phyloP scores from a whole-genome alignment of 2,113 vertebrate species.

The Callionymus lyra region DNA sequence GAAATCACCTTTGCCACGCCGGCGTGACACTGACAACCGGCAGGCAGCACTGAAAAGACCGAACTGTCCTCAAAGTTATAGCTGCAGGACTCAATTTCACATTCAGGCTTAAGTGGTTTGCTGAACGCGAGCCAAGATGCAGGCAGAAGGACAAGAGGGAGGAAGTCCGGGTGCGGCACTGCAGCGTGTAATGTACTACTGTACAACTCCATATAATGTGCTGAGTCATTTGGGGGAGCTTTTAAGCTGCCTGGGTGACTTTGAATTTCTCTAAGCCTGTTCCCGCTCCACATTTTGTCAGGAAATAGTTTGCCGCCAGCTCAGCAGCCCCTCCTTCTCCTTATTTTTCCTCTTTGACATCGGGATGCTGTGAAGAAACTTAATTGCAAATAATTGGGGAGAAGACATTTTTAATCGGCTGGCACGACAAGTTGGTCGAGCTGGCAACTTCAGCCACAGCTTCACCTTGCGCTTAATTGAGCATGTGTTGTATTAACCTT shows the following conservation, averaged over 20 bases:
- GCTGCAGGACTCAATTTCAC: constrained; percentile 44
- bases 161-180: constrained; percentile 38
- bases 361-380: constrained; percentile 36
- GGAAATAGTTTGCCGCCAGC: constrained; percentile 31
- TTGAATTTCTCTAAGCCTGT: constrained; percentile 58
- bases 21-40: constrained; percentile 22
- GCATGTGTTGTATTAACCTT: constrained; percentile 50
- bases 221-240: constrained; percentile 61
- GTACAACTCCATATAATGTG: constrained; percentile 60
- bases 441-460: constrained; percentile 3
- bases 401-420: constrained; percentile 32
- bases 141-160: constrained; percentile 25
- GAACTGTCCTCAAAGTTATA: constrained; percentile 38
- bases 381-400: constrained; percentile 48
- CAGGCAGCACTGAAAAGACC: constrained; percentile 24
- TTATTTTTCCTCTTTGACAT: constrained; percentile 33
- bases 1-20: constrained; percentile 23
- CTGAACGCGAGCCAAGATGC: constrained; percentile 51
- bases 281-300: constrained; percentile 46
- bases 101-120: constrained; percentile 57
- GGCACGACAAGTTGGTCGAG: constrained; percentile 1
- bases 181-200: constrained; percentile 57
- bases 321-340: constrained; percentile 6
- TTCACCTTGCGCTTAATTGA: constrained; percentile 40
- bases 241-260: constrained; percentile 61